Evolutionary conservation across 2,113 vertebrate genomes (phyloP), one percentile per base, ranked within the genome.

Genomic region (Leptodactylus fuscus): DNA sequence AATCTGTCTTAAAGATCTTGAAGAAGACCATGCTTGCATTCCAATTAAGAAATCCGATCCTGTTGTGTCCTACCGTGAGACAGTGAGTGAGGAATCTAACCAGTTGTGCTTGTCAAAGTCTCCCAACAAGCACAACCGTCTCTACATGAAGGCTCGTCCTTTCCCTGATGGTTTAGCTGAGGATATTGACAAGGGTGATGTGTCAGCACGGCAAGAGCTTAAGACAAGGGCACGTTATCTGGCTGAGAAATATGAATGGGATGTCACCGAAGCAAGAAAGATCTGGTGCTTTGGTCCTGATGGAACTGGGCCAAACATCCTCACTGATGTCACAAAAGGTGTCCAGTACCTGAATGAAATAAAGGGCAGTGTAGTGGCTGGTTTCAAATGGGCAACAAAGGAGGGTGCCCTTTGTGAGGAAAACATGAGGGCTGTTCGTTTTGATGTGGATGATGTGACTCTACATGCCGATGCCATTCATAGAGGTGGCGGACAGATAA

Each of bases 261-360:
- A 99, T 0, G 96, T 97, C 32, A 90, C 92, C 0, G 98, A 99
- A 86, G 96, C 96, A 87, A 95, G 96, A 29, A 98, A 98, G 89
- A 98, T 99, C 90, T 98, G 97, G 97, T 98, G 97, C 92, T 99
- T 99, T 0, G 97, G 97, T 11, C 98, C 97, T 0, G 97, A 99
- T 0, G 97, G 97, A 89, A 98, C 94, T 0, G 97, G 97, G 1
- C 97, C 98, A 88, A 99, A 99, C 89, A 86, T 99, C 74, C 91
- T 99, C 85, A 96, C 97, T 0, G 97, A 99, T 1, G 97, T 98
- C 87, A 98, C 96, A 91, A 99, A 99, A 91, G 97, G 98, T 0
- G 98, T 99, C 88, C 98, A 99, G 93, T 99, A 99, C 92, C 96
- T 99, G 20, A 99, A 97, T 0, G 98, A 99, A 92, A 99, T 99